A percentile compares a stretch with the other conserved stretches of the same genome.
Evolutionary conservation across 2,888 invertebrate species (phyloP).

Genomic region (Dromius quadrimaculatus): DNA sequence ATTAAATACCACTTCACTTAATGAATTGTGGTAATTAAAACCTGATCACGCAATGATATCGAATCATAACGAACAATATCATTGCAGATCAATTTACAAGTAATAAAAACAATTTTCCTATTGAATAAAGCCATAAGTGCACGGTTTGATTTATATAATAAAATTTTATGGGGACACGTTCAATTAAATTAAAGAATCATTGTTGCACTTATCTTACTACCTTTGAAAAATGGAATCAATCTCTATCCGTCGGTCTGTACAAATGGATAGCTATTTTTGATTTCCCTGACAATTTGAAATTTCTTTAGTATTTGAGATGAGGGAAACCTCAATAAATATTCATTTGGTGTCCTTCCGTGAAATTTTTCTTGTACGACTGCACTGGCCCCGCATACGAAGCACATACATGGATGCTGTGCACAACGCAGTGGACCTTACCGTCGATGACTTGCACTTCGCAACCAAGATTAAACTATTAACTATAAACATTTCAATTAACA

Average conservation of each 20-base stretch:
- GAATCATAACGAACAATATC: background rate
- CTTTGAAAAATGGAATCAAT: too few species aligned
- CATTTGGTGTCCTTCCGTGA: background rate
- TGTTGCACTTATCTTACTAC: too few species aligned
- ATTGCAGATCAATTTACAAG: slow-evolving; percentile 1
- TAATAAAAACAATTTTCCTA: slow-evolving; percentile 8
- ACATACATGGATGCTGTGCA: background rate
- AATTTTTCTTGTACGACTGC: background rate
- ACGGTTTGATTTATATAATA: background rate
- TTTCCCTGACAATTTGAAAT: too few species aligned
- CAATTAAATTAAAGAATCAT: too few species aligned
- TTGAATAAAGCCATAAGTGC: slow-evolving; percentile 4
- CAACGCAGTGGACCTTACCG: slow-evolving; percentile 15
- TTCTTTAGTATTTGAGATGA: too few species aligned
- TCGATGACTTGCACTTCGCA: slow-evolving; percentile 47
- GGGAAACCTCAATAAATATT: too few species aligned
- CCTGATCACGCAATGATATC: background rate
- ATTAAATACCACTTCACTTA: slow-evolving; percentile 1
- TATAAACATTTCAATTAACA: slow-evolving; percentile 52
- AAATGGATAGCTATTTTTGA: too few species aligned
- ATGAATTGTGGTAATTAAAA: slow-evolving; percentile 10
- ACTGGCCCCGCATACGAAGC: slow-evolving; percentile 6
- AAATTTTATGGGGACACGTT: background rate
- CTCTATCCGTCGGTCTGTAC: too few species aligned
- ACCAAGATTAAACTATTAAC: slow-evolving; percentile 51